Evolutionary conservation across 30 jellyfish, hydroid and myxozoan species (phyloP).

Genomic region (Turritopsis dohrnii): DNA sequence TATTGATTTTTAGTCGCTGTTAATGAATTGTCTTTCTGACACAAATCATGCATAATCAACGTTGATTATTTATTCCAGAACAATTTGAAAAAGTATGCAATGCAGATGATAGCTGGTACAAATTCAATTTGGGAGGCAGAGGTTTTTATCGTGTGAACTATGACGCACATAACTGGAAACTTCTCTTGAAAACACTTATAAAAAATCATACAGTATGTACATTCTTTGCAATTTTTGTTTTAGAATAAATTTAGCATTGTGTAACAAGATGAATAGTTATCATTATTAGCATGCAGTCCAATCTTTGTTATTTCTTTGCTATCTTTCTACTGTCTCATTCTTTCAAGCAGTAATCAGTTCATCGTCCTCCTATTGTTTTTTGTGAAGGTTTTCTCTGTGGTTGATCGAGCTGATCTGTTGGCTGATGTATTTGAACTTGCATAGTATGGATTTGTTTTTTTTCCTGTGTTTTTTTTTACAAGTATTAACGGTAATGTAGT

Average conservation of each 20-base stretch:
- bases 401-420: slow-evolving; percentile 57
- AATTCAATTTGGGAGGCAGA: background rate
- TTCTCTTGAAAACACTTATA: background rate
- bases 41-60: background rate
- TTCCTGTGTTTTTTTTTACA: too few species aligned
- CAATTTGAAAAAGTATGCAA: background rate
- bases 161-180: background rate
- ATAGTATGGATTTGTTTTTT: slow-evolving; percentile 11
- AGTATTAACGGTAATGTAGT: background rate
- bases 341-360: too few species aligned
- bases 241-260: background rate
- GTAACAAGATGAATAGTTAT: too few species aligned
- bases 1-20: too few species aligned
- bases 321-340: too few species aligned
- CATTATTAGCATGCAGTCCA: too few species aligned
- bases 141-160: slow-evolving; percentile 14
- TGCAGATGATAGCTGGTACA: background rate
- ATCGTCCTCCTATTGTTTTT: background rate
- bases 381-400: slow-evolving; percentile 29
- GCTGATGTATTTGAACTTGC: slow-evolving; percentile 64
- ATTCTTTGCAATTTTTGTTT: background rate
- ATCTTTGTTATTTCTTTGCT: too few species aligned
- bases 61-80: background rate
- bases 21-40: background rate
- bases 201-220: background rate